These are phyloP conservation scores for Xestia c-nigrum DNA, from an alignment of 2,888 invertebrate genomes.

Conservation along the genomic window DNA sequence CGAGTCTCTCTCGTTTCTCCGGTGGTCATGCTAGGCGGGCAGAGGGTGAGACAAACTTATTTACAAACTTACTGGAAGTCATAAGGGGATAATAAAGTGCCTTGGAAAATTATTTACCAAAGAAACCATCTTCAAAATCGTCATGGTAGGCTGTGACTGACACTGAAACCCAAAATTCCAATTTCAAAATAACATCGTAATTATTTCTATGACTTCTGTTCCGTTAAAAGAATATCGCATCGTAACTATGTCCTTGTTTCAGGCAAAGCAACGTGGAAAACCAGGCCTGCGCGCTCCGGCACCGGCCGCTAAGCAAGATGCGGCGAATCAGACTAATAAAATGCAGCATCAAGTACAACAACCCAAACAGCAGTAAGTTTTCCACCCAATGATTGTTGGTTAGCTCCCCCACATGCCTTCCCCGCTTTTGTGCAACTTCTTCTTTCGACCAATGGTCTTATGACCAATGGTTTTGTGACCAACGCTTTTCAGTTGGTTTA, in stretches of 20 bases:
- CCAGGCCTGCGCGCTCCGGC: slow-evolving; percentile 92
- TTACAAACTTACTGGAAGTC: background rate
- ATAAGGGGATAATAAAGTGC: slow-evolving; percentile 1
- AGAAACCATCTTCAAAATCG: slow-evolving; percentile 1
- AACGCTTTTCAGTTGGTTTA: slow-evolving; percentile 5
- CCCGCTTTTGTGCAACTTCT: slow-evolving; percentile 36
- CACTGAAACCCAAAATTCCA: background rate
- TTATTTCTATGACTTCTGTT: background rate
- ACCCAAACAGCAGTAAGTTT: slow-evolving; percentile 85
- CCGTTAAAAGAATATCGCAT: background rate
- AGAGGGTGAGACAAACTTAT: background rate
- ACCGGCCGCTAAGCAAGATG: slow-evolving; percentile 92
- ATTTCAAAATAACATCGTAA: background rate
- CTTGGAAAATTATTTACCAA: background rate
- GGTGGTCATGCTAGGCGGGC: too few relatives aligned
- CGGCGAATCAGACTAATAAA: slow-evolving; percentile 93
- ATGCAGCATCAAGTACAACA: slow-evolving; percentile 88
- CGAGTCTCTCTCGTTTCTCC: too few relatives aligned
- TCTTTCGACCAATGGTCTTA: slow-evolving; percentile 11
- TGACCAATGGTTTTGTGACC: slow-evolving; percentile 12
- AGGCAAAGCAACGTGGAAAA: slow-evolving; percentile 93
- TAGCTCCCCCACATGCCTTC: background rate
- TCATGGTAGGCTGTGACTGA: background rate
- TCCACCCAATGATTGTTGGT: background rate
- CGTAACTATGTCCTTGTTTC: slow-evolving; percentile 50